These are phyloP conservation scores for Cyclargus thomasi DNA, from an alignment of 1,140 invertebrate species.

Conservation along the genomic window DNA sequence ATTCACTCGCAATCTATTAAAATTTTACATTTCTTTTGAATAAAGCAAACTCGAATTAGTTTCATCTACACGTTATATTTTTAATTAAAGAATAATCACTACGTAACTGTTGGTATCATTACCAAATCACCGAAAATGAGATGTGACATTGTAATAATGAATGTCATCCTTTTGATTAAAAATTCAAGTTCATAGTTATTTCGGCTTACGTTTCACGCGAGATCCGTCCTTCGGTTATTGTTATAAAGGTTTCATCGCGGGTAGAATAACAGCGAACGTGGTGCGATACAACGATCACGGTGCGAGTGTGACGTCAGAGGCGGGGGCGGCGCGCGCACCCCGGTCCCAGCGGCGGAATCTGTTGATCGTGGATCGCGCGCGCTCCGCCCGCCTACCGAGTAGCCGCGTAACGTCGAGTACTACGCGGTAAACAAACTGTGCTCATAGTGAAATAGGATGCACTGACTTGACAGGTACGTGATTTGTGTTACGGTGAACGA, in stretches of 20 bases:
- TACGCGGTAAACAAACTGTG: conserved; percentile 2
- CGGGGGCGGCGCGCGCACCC: conserved; percentile 37
- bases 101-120: no score
- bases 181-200: not conserved
- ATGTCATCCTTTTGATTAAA: conserved; percentile 6
- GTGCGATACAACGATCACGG: conserved; percentile 36
- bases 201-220: no score
- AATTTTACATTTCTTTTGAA: no score
- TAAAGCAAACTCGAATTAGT: no score
- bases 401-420: not conserved
- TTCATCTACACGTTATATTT: no score
- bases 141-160: not conserved
- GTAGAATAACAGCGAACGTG: no score
- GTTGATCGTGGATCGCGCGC: conserved; percentile 42
- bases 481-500: no score
- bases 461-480: not conserved
- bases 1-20: no score
- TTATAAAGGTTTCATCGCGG: no score
- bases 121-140: not conserved
- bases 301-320: conserved; percentile 56
- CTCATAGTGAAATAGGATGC: not conserved
- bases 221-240: no score
- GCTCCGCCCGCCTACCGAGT: conserved; percentile 39
- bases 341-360: conserved; percentile 41
- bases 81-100: no score